Evolutionary conservation across 2,113 vertebrate species (phyloP).

Genomic region (Vicugna pacos): DNA sequence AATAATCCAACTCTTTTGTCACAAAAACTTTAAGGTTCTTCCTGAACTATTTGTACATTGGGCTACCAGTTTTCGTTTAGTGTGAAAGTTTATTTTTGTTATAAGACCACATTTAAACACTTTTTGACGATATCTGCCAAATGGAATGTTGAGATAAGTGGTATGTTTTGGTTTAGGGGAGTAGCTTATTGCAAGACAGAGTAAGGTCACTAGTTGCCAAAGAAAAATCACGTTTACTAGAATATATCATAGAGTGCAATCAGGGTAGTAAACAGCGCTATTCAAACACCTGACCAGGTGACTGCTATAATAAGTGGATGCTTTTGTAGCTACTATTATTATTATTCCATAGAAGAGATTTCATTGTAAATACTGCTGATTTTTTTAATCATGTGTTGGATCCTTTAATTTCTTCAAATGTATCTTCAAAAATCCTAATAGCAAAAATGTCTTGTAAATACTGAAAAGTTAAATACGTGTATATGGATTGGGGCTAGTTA

Average conservation of each 20-base stretch:
- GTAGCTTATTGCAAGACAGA: neutral
- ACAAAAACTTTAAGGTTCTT: neutral
- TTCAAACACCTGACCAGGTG: neutral
- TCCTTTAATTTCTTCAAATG: neutral
- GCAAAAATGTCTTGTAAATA: neutral
- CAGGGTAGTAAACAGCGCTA: neutral
- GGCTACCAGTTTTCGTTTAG: neutral
- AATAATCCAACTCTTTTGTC: neutral
- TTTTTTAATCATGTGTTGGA: neutral
- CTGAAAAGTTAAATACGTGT: neutral
- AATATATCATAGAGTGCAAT: neutral
- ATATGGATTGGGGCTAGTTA: neutral
- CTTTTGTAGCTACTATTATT: neutral
- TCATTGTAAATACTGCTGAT: neutral
- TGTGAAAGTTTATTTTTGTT: conserved; percentile 4
- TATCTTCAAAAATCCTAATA: neutral
- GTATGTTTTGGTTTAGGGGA: neutral
- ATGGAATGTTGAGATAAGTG: neutral
- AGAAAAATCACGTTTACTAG: neutral
- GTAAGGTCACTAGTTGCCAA: neutral
- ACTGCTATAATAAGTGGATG: neutral
- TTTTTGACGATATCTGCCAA: conserved; percentile 9
- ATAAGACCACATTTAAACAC: neutral
- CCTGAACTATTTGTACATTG: neutral
- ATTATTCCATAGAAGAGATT: neutral